Evolutionary conservation across 2,888 invertebrate genomes (phyloP).

Genomic region (Cyaniris semiargus): DNA sequence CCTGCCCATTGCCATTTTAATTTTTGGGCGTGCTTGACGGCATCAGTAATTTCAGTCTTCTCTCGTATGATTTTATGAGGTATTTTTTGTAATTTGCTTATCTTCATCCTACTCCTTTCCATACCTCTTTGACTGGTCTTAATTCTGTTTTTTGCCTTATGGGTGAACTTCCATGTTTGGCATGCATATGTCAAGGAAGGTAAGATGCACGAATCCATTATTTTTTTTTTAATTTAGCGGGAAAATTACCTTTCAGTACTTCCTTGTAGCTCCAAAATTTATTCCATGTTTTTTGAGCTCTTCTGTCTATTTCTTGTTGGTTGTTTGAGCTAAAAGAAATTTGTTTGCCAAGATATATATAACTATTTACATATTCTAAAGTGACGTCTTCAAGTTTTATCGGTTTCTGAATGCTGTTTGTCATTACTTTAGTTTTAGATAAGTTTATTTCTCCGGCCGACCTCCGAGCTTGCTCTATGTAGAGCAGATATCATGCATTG

Average conservation of each 20-base stretch:
- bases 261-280: conserved; percentile 37
- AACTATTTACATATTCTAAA: conserved; percentile 38
- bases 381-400: conserved; percentile 29
- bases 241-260: conserved; percentile 37
- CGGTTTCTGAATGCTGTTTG: conserved; percentile 35
- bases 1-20: no score
- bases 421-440: conserved; percentile 41
- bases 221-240: conserved; percentile 32
- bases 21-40: no score
- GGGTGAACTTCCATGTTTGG: conserved; percentile 35
- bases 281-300: conserved; percentile 33
- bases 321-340: conserved; percentile 35
- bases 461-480: conserved; percentile 33
- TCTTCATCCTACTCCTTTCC: conserved; percentile 39
- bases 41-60: conserved; percentile 37
- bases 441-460: conserved; percentile 36
- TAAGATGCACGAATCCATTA: conserved; percentile 36
- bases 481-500: conserved; percentile 38
- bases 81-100: conserved; percentile 39
- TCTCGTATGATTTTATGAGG: conserved; percentile 34
- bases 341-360: conserved; percentile 41
- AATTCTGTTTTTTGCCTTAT: background rate
- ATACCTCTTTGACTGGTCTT: conserved; percentile 27
- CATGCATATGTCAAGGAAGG: conserved; percentile 35
- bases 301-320: conserved; percentile 35